phyloP scores from a whole-genome alignment of 2,113 vertebrate species.

The Aptenodytes forsteri region DNA sequence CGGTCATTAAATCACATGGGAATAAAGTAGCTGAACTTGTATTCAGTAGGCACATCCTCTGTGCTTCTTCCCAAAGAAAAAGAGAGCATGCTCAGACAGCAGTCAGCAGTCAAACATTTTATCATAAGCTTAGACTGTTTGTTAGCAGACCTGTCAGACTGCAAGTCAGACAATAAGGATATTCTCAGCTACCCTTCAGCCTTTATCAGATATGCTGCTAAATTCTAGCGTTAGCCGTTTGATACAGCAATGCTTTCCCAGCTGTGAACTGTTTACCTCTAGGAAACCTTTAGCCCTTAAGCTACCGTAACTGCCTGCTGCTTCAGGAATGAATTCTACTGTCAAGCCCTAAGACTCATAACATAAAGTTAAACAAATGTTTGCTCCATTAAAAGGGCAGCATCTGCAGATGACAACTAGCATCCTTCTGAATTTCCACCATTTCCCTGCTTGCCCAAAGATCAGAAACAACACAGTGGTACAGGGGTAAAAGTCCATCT shows the following conservation, averaged over 20 bases:
- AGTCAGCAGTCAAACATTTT: background rate
- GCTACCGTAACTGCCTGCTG: background rate
- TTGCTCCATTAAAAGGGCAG: background rate
- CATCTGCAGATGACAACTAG: background rate
- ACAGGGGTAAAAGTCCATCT: background rate
- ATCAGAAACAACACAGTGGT: background rate
- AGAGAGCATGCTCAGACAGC: background rate
- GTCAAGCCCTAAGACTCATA: background rate
- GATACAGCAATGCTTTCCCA: background rate
- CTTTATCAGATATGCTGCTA: background rate
- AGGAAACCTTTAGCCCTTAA: background rate
- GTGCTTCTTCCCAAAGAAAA: background rate
- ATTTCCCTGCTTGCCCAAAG: background rate
- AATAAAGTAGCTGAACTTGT: background rate
- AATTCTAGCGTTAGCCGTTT: background rate
- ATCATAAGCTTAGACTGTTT: background rate
- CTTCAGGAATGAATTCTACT: background rate
- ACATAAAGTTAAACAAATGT: background rate
- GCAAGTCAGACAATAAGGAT: background rate
- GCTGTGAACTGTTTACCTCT: background rate
- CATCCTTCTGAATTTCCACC: background rate
- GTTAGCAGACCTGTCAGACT: background rate
- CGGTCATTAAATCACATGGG: background rate
- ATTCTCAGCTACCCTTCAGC: background rate
- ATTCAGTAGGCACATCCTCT: background rate